These are phyloP conservation scores for Chalcis sispes DNA, from an alignment of 2,888 invertebrate genomes.

Conservation along the genomic window DNA sequence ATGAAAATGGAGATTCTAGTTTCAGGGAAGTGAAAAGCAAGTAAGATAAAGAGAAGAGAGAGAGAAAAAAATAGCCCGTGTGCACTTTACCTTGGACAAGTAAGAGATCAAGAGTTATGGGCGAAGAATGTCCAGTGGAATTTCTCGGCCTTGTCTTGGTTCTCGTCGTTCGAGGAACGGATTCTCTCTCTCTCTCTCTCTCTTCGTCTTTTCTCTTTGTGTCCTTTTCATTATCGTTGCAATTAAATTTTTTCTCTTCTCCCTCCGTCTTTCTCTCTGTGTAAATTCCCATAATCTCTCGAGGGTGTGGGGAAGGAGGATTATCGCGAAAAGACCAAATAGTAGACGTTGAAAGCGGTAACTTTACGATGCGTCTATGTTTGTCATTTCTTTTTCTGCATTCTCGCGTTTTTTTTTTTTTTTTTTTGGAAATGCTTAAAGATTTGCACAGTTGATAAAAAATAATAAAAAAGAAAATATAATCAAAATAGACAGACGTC, in stretches of 20 bases:
- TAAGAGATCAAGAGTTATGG: conserved; percentile 54
- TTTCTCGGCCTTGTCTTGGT: conserved; percentile 55
- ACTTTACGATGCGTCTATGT: neutral
- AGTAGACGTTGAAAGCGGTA: neutral
- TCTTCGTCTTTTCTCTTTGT: neutral
- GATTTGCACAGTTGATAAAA: conserved; percentile 10
- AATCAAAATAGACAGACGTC: neutral
- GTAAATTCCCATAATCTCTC: no score
- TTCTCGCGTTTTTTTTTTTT: neutral
- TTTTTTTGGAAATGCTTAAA: conserved; percentile 1
- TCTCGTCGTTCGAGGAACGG: conserved; percentile 47
- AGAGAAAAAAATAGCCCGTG: conserved; percentile 16
- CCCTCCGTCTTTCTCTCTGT: neutral
- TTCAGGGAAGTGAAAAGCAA: no score
- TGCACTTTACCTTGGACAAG: conserved; percentile 19
- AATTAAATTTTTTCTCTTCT: conserved; percentile 54
- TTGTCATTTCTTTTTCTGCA: neutral
- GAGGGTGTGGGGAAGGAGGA: no score
- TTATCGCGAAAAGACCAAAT: neutral
- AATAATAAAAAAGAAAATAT: conserved; percentile 3
- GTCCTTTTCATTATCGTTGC: conserved; percentile 57
- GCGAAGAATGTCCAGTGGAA: conserved; percentile 58
- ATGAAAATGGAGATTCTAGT: conserved; percentile 3
- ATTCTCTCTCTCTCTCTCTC: conserved; percentile 37
- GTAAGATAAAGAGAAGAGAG: conserved; percentile 20